Conservation (phyloP, 1,140 invertebrate genomes). For the Zophobas morio region DNA sequence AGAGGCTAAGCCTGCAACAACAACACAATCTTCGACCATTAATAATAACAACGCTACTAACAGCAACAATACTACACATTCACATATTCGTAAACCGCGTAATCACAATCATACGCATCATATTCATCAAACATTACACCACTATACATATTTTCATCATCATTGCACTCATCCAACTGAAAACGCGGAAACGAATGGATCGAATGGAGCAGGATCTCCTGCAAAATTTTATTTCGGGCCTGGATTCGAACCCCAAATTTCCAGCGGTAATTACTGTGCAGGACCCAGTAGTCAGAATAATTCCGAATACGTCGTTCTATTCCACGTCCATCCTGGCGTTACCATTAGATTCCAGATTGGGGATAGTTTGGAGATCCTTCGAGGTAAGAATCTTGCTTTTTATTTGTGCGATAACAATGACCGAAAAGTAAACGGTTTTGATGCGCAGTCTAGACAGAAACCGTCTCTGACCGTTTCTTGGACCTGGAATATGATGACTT, state of each 20-base stretch:
- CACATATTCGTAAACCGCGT: slow-evolving; percentile 42
- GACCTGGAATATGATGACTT: too few species aligned
- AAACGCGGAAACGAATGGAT: slow-evolving; percentile 45
- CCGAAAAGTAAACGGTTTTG: too few species aligned
- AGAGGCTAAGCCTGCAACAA: slow-evolving; percentile 56
- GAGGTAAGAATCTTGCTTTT: slow-evolving; percentile 70
- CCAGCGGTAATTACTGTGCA: slow-evolving; percentile 52
- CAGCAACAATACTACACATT: slow-evolving; percentile 47
- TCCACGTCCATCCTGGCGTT: slow-evolving; percentile 80
- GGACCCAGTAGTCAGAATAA: slow-evolving; percentile 58
- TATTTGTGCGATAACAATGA: not conserved
- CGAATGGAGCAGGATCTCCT: slow-evolving; percentile 57
- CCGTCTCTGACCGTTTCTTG: too few species aligned
- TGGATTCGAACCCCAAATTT: slow-evolving; percentile 69
- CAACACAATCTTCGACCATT: slow-evolving; percentile 49
- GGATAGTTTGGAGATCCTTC: slow-evolving; percentile 76
- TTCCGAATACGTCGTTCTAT: slow-evolving; percentile 75
- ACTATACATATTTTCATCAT: slow-evolving; percentile 65
- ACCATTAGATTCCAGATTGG: slow-evolving; percentile 78
- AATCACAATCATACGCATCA: slow-evolving; percentile 61
- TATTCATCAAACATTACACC: slow-evolving; percentile 61
- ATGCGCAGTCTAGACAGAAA: too few species aligned
- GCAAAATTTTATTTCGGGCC: slow-evolving; percentile 70
- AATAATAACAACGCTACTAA: slow-evolving; percentile 47
- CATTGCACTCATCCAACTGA: slow-evolving; percentile 65